Evolutionary conservation across 2,888 invertebrate genomes (phyloP).

Genomic region (Tholera decimalis): DNA sequence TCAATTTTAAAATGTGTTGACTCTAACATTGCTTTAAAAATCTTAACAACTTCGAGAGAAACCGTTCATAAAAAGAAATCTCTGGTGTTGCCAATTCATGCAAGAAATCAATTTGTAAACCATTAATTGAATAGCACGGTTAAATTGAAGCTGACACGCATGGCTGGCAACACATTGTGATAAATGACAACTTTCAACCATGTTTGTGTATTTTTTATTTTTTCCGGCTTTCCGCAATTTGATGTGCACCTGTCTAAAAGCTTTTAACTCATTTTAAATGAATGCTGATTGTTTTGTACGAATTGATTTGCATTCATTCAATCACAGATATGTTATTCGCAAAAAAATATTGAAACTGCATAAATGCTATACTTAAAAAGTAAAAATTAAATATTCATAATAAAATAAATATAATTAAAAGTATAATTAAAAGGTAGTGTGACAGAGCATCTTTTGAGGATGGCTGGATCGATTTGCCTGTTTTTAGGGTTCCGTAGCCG

Average conservation of each 20-base stretch:
- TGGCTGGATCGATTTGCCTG: too few species aligned
- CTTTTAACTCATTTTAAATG: conserved; percentile 35
- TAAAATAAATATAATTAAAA: too few species aligned
- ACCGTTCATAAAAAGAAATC: conserved; percentile 22
- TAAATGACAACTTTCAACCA: conserved; percentile 51
- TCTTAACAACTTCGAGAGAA: conserved; percentile 5
- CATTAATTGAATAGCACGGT: conserved; percentile 69
- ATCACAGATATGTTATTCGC: neutral
- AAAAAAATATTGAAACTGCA: neutral
- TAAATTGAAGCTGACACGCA: conserved; percentile 67
- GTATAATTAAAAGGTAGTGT: too few species aligned
- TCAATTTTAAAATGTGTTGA: neutral
- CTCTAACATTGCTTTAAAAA: neutral
- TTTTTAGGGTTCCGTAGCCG: too few species aligned
- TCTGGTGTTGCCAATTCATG: conserved; percentile 48
- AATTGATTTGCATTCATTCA: neutral
- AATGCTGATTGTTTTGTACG: neutral
- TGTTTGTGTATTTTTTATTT: conserved; percentile 51
- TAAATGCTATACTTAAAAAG: too few species aligned
- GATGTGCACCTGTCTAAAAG: conserved; percentile 19
- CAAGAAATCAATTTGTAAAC: conserved; percentile 69
- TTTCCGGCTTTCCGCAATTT: conserved; percentile 20
- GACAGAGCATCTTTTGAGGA: too few species aligned
- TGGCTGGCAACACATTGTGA: conserved; percentile 54
- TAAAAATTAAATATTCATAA: too few species aligned